Base-by-base conservation (phyloP, 1,140 invertebrate species). In the Dinothrombium tinctorium region DNA sequence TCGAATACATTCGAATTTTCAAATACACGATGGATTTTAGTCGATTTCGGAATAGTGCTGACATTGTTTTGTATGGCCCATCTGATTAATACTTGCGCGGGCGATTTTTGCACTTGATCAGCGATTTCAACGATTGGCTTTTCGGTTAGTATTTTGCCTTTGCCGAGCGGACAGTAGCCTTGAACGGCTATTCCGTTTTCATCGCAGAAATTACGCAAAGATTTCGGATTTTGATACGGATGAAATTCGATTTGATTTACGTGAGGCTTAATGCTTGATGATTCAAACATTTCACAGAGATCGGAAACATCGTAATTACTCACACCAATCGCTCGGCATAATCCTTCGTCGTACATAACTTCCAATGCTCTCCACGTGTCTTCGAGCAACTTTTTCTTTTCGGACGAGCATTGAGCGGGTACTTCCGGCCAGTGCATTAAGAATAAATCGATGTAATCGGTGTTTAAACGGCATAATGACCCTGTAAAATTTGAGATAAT, bases 211-310 rank as follows among this genome's bases (percentile, higher is more conserved):
- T 52, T 28, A 23, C 50, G 36, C 3, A 61, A 40, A 20, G 51
- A 44, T 21, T 44, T 47, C 12, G 56, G 60, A 46, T 59, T 54
- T 35, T 59, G 56, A 47, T 52, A 60, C 9, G 61, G 60, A 47
- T 62, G 58, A 33, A 60, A 59, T 50, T 62, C 60, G 32, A 58
- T 57, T 48, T 62, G 60, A 49, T 63, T 60, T 19, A 61, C 53
- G 35, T 58, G 55, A 9, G 60, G 60, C 28, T 48, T 42, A 15
- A 61, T 46, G 29, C 47, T 47, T 41, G 54, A 50, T 25, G 46
- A 51, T 29, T 58, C 53, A 37, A 56, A 36, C 15, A 59, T 37
- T 21, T 50, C 47, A 36, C 56, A 50, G 8, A 62, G 32, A 44
- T 63, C 56, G n/a, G 47, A 31, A 35, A 56, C 49, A 14, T 48